Base-by-base conservation (phyloP, 2,888 invertebrate genomes). In the Flexamia atlantica region DNA sequence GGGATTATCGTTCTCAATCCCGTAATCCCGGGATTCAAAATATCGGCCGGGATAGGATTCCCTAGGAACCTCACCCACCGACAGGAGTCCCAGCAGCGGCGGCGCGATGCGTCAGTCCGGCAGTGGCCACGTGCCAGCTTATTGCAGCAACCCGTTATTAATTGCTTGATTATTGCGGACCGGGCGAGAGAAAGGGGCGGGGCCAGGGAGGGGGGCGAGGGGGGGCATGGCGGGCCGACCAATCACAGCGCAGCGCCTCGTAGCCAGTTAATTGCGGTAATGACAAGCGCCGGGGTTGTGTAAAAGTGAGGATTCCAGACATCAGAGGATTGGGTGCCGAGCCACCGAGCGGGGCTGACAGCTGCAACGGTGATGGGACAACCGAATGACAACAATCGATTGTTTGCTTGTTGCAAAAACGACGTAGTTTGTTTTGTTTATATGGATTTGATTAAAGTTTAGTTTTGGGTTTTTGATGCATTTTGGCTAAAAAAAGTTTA, bases 91-190 rank as follows among this genome's bases (percentile, higher is more conserved):
- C n/a, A n/a, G n/a, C n/a, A n/a, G n/a, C 50, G 17, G 14, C 9
- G 1, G 53, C 53, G 30, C 17, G 30, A 20, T 28, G 17, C 68
- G 60, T 60, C 60, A 60, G 20, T 2, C 23, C 23, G 20, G 36
- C 72, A 36, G 72, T 20, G 9, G 72, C 30, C 36, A 20, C 32
- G 42, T n/a, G 42, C 72, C 72, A 72, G 72, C 72, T 72, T 72
- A 72, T 72, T 72, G 72, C 72, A 4, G 23, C 72, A 72, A 72
- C 68, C 32, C 70, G 76, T 76, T 76, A 76, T 76, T 76, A 76
- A 76, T 76, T 76, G 76, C 76, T 76, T 76, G 76, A 76, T 46
- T 76, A 76, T 76, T 76, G 76, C 76, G 9, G 42, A 28, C 42
- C 40, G 17, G 40, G 72, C 42, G 72, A 17, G 72, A 72, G 72